A percentile compares a stretch with the other conserved stretches of the same genome.
phyloP scores from a whole-genome alignment of 2,113 vertebrate species.

The Echinops telfairi region DNA sequence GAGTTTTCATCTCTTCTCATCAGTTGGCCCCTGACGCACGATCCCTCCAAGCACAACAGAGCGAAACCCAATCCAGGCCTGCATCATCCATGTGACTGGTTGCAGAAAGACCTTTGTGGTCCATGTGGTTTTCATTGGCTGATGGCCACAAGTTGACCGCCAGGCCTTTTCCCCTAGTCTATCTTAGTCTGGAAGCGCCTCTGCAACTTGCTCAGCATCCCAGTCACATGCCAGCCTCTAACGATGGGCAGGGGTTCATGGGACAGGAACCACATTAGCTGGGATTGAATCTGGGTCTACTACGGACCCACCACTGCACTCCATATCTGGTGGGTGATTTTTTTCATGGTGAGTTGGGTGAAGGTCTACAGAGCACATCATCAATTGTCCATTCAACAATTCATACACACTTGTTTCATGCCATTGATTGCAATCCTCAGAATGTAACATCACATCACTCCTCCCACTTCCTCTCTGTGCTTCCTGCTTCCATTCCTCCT shows the following conservation, averaged over 20 bases:
- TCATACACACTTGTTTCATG: too few relatives aligned
- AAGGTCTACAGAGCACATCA: too few relatives aligned
- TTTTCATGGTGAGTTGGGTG: neutral
- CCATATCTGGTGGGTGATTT: too few relatives aligned
- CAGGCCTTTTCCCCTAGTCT: neutral
- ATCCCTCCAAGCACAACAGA: neutral
- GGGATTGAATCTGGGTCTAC: neutral
- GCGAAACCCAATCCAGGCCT: neutral
- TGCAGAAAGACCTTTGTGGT: neutral
- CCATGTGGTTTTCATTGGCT: neutral
- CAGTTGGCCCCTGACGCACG: neutral
- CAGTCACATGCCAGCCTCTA: neutral
- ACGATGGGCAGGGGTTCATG: neutral
- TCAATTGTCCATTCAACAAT: too few relatives aligned
- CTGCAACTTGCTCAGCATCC: neutral
- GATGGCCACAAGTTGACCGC: neutral
- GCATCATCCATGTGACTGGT: neutral
- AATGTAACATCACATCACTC: too few relatives aligned
- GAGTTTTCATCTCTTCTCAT: neutral
- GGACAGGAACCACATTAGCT: neutral
- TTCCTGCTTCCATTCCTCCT: too few relatives aligned
- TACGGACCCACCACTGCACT: too few relatives aligned
- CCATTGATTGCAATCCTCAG: too few relatives aligned
- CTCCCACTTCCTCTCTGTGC: too few relatives aligned
- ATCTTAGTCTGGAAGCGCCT: neutral